Base-by-base conservation (phyloP, 1,140 invertebrate species). In the Metopolophium dirhodum region DNA sequence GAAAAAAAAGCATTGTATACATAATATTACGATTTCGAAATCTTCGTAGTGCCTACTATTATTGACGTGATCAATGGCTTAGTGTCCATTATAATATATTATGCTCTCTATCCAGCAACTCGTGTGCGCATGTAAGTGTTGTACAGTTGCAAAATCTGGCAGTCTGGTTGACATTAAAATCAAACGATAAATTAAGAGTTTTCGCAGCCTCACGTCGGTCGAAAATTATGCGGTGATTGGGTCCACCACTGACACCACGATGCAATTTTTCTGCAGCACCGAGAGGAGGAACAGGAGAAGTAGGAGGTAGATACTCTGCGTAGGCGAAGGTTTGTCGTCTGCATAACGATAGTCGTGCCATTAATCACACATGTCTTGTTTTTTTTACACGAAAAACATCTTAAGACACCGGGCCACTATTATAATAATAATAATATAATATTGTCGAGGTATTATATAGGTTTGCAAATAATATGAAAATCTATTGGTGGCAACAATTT, bases 21-120 rank as follows among this genome's bases (percentile, higher is more conserved):
- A 54, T 54, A 7, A 57, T 26, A 23, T 77, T 26, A 35, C n/a
- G 54, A 83, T 92, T 92, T 77, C 47, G 91, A 92, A 92, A 92
- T 92, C 7, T 82, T 83, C n/a, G 22, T 30, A 18, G 41, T 47
- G n/a, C 91, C 68, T 77, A 41, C 37, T 92, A 77, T n/a, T 92
- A 85, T 49, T 92, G 49, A 91, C 61, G 68, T 91, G 90, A 91
- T 91, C 90, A 91, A 91, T 90, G 45, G 61, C 90, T 90, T 68
- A 45, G 89, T 49, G 35, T 77, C n/a, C n/a, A 77, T 77, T 77
- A 77, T 77, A 77, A 77, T 77, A n/a, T n/a, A 77, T 26, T 41
- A 26, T 41, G 61, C 22, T 20, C 23, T 49, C 26, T 57, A 14
- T 30, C 49, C 26, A 68, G 61, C 14, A 37, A 41, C 54, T 45